These are phyloP conservation scores for Ophioninae sp. DNA, from an alignment of 2,888 invertebrate genomes.

Conservation along the genomic window DNA sequence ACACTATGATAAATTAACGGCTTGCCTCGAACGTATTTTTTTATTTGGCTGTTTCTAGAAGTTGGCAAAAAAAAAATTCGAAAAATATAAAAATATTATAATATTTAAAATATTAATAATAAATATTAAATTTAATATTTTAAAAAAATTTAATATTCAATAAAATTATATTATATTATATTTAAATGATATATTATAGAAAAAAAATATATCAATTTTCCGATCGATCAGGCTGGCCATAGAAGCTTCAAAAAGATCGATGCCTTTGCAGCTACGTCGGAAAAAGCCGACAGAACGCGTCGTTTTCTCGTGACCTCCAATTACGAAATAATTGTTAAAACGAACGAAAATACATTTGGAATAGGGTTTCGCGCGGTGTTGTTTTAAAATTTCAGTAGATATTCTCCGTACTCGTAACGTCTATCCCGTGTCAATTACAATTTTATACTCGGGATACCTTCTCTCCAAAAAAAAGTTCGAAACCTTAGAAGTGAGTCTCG, in stretches of 20 bases:
- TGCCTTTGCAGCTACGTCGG: too few relatives aligned
- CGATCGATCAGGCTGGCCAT: too few relatives aligned
- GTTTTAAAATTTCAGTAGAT: background rate
- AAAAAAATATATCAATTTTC: too few relatives aligned
- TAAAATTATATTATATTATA: too few relatives aligned
- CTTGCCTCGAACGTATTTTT: too few relatives aligned
- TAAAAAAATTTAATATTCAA: too few relatives aligned
- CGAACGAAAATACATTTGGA: background rate
- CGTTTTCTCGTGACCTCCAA: background rate
- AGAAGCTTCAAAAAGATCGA: too few relatives aligned
- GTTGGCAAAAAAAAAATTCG: background rate
- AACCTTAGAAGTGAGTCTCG: background rate
- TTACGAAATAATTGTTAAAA: background rate
- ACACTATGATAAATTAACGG: too few relatives aligned
- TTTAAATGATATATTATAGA: too few relatives aligned
- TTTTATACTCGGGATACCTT: background rate
- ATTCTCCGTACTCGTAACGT: conserved; percentile 34
- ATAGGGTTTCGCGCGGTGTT: background rate
- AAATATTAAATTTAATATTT: background rate
- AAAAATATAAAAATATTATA: background rate
- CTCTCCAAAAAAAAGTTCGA: conserved; percentile 1
- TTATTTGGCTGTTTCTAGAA: background rate
- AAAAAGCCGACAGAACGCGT: background rate
- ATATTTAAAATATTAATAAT: background rate
- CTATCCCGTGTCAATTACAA: conserved; percentile 17